phyloP scores from a whole-genome alignment of 2,888 invertebrate species.

The Megaustenia siamemsis region DNA sequence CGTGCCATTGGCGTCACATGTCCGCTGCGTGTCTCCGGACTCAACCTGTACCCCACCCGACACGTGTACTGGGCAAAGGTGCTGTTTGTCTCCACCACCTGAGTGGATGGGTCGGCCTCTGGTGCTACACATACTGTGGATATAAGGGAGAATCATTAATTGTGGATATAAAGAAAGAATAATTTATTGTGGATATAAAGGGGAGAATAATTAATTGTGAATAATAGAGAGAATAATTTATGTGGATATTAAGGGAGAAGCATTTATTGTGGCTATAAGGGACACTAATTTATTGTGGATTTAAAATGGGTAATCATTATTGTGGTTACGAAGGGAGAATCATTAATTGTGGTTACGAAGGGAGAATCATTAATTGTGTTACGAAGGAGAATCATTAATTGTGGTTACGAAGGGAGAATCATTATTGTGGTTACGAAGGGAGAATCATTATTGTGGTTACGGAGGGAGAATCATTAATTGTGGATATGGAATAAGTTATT shows the following conservation, averaged over 20 bases:
- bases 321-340: no score
- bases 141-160: not conserved
- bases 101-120: slow-evolving; percentile 27
- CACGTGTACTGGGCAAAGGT: slow-evolving; percentile 50
- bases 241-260: not conserved
- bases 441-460: no score
- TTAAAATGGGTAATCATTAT: no score
- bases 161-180: not conserved
- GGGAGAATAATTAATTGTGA: not conserved
- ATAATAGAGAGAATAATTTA: not conserved
- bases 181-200: not conserved
- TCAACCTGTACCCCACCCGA: slow-evolving; percentile 52
- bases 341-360: no score
- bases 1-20: slow-evolving; percentile 51
- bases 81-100: slow-evolving; percentile 40
- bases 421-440: no score
- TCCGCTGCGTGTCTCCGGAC: slow-evolving; percentile 47
- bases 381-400: no score
- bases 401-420: no score
- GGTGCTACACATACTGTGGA: slow-evolving; percentile 24
- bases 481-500: no score
- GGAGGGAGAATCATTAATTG: no score
- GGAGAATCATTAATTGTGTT: no score
- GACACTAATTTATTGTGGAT: no score
- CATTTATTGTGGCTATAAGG: not conserved